Evolutionary conservation across 2,113 vertebrate genomes (phyloP).

Genomic region (Ia io): DNA sequence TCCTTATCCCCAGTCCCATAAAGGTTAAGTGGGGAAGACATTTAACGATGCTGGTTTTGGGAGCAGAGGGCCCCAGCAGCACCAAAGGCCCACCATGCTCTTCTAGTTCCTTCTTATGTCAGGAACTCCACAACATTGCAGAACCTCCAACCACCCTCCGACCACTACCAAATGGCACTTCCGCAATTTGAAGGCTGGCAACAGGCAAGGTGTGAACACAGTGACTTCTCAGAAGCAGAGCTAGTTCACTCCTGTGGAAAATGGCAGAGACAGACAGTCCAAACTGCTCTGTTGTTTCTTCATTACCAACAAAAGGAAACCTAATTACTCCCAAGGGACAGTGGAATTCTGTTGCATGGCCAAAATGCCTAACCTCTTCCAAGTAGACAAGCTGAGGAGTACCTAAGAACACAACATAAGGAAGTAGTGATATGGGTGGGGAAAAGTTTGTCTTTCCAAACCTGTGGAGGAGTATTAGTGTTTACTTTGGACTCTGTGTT

Average conservation of each 20-base stretch:
- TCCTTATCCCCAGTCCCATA: neutral
- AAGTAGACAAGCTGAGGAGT: no score
- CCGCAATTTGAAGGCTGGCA: neutral
- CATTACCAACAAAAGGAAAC: neutral
- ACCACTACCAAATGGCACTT: neutral
- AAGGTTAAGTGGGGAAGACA: neutral
- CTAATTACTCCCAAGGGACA: neutral
- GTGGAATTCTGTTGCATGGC: neutral
- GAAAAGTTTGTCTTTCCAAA: neutral
- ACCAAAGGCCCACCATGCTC: neutral
- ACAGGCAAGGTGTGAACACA: neutral
- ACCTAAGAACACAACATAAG: neutral
- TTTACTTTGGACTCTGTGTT: neutral
- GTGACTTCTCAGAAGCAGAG: neutral
- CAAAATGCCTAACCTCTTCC: neutral
- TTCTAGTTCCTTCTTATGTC: neutral
- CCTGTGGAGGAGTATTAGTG: neutral
- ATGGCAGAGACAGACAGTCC: accelerated
- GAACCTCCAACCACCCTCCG: neutral
- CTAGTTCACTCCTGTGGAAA: neutral
- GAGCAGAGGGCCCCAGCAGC: neutral
- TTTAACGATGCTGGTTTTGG: neutral
- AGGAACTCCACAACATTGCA: neutral
- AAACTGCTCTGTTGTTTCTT: neutral
- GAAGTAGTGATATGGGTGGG: neutral